Conservation (phyloP, 2,888 invertebrate species). For the Eucriotettix oculatus region DNA sequence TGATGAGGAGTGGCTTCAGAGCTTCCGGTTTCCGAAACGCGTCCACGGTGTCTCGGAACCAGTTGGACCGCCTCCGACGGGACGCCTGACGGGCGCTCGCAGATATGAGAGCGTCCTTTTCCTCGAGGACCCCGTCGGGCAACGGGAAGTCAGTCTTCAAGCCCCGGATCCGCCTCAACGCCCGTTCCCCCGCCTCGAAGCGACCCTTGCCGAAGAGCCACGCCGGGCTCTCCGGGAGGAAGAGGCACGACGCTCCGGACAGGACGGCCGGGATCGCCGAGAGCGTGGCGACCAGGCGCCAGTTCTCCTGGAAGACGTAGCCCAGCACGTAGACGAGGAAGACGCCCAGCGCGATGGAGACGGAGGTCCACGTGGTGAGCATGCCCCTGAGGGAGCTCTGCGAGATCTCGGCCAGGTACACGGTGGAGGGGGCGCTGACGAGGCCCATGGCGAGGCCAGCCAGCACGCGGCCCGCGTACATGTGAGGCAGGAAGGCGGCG, state of each 20-base stretch:
- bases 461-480: conserved; percentile 20
- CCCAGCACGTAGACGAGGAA: conserved; percentile 34
- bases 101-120: neutral
- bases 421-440: conserved; percentile 34
- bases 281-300: conserved; percentile 8
- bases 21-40: conserved; percentile 22
- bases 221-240: conserved; percentile 35
- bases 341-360: conserved; percentile 33
- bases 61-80: neutral
- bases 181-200: conserved; percentile 27
- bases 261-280: conserved; percentile 18
- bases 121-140: neutral
- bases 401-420: conserved; percentile 36
- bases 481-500: conserved; percentile 15
- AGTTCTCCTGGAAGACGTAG: conserved; percentile 25
- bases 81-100: neutral
- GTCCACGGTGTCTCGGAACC: neutral
- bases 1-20: conserved; percentile 30
- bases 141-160: neutral
- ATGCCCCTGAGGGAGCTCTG: conserved; percentile 29
- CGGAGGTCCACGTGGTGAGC: conserved; percentile 36
- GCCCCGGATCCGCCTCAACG: conserved; percentile 27
- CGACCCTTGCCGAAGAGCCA: conserved; percentile 33
- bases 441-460: conserved; percentile 34
- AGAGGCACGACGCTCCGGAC: conserved; percentile 23